These are phyloP conservation scores for Microcebus lehilahytsara DNA, from an alignment of 2,113 vertebrate species.

Conservation along the genomic window DNA sequence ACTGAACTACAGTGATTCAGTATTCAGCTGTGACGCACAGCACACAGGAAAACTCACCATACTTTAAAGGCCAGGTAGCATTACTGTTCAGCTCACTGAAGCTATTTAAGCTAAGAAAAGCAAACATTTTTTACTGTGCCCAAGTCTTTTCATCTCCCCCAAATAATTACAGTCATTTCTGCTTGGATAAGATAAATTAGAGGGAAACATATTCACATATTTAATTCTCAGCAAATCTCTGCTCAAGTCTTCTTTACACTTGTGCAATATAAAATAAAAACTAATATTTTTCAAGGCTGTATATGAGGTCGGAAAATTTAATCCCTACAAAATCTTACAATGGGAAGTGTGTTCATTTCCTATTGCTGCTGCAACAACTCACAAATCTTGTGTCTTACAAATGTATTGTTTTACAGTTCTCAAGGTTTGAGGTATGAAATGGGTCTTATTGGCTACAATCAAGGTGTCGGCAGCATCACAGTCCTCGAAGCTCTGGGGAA, in stretches of 20 bases:
- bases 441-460: background rate
- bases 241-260: background rate
- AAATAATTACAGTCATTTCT: slow-evolving; percentile 10
- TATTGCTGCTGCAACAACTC: background rate
- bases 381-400: background rate
- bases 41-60: background rate
- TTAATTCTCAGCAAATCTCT: background rate
- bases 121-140: background rate
- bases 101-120: background rate
- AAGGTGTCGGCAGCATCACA: background rate
- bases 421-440: background rate
- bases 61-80: background rate
- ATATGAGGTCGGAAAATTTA: background rate
- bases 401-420: background rate
- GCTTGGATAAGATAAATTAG: background rate
- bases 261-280: background rate
- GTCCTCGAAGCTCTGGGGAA: background rate
- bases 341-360: background rate
- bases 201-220: background rate
- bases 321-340: background rate
- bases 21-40: background rate
- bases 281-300: background rate
- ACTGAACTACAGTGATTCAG: background rate
- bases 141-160: background rate
- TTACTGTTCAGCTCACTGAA: background rate